Percentiles rank a stretch among this genome's conserved stretches.
These are phyloP conservation scores for Serilophus lunatus DNA, from an alignment of 2,113 vertebrate species.

Conservation along the genomic window DNA sequence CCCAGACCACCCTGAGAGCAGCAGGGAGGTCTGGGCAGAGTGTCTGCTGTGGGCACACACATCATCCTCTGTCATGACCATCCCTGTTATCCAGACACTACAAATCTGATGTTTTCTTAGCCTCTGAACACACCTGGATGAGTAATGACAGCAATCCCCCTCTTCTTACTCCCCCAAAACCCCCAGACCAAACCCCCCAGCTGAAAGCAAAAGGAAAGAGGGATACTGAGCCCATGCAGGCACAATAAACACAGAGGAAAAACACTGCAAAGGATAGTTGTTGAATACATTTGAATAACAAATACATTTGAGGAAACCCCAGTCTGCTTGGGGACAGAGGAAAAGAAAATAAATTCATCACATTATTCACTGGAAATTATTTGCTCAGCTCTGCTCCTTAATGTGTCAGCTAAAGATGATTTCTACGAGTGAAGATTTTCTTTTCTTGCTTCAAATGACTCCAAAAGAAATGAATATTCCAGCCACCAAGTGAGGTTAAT, in stretches of 20 bases:
- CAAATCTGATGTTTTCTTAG: background rate
- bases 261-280: conserved; percentile 13
- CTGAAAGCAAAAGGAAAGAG: background rate
- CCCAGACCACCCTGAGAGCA: too few species aligned
- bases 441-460: conserved; percentile 57
- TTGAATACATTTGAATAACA: conserved; percentile 63
- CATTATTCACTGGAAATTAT: conserved; percentile 52
- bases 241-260: background rate
- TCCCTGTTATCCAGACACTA: rapidly evolving
- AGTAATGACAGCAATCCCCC: background rate
- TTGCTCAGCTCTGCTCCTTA: conserved; percentile 44
- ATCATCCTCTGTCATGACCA: rapidly evolving
- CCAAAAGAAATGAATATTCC: conserved; percentile 60
- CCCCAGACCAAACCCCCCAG: background rate
- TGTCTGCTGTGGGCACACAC: rapidly evolving
- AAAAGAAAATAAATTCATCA: conserved; percentile 49
- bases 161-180: background rate
- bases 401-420: conserved; percentile 60
- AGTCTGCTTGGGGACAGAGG: conserved; percentile 36
- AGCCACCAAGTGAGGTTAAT: conserved; percentile 67
- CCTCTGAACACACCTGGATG: background rate
- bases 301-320: conserved; percentile 57
- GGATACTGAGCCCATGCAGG: background rate
- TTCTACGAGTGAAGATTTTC: conserved; percentile 54
- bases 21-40: background rate